Percentiles rank a stretch among this genome's conserved stretches.
Conservation (phyloP, 1,140 invertebrate species). For the Zaprionus gabonicus region DNA sequence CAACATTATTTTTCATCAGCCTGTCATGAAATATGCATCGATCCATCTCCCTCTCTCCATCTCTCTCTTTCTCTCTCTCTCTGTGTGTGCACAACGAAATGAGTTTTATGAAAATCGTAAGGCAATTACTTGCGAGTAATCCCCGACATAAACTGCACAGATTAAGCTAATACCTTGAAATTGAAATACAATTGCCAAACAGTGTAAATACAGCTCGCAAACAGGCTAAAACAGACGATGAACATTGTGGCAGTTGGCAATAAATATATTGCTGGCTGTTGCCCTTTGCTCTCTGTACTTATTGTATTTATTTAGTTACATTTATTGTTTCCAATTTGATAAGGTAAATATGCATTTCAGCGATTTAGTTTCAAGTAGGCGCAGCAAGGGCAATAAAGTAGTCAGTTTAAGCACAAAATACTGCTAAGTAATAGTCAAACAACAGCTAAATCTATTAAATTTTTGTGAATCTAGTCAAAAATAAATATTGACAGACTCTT, state of each 20-base stretch:
- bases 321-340: neutral
- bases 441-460: too few relatives aligned
- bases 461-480: neutral
- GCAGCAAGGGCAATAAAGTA: neutral
- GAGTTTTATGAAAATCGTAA: slow-evolving; percentile 45
- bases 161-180: slow-evolving; percentile 37
- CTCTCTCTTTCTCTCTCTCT: neutral
- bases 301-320: neutral
- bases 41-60: slow-evolving; percentile 2
- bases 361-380: too few relatives aligned
- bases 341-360: neutral
- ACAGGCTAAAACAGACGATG: slow-evolving; percentile 1
- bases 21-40: slow-evolving; percentile 37
- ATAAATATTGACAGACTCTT: neutral
- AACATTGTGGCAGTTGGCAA: slow-evolving; percentile 4
- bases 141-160: slow-evolving; percentile 23
- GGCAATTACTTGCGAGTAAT: slow-evolving; percentile 46
- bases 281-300: neutral
- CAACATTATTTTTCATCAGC: slow-evolving; percentile 23
- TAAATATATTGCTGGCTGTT: slow-evolving; percentile 35
- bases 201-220: slow-evolving; percentile 31
- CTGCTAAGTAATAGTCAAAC: too few relatives aligned
- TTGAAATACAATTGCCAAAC: slow-evolving; percentile 48
- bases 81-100: slow-evolving; percentile 19
- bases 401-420: neutral